Evolutionary conservation across 2,113 vertebrate genomes (phyloP), one percentile per base, ranked within the genome.

Genomic region (Sitta europaea): DNA sequence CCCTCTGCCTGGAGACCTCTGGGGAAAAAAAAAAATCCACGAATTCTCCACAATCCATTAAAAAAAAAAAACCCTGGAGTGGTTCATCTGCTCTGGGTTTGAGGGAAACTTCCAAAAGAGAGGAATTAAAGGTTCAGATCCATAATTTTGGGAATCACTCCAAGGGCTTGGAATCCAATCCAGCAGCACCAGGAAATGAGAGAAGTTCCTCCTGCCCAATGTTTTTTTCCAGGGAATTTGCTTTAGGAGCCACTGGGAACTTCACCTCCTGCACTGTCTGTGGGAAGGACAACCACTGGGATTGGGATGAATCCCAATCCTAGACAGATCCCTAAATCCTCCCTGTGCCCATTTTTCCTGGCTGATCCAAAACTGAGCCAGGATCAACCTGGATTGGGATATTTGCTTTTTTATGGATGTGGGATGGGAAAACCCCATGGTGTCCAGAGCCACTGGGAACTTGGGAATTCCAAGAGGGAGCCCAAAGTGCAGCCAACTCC

Each of bases 341-440:
- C 25, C 24, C 0, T 0, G 0, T 14, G 6, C 36, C 35, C 17
- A 0, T 67, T 77, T 58, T 57, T 36, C 48, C 62, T n/a, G 18
- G 12, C 12, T 54, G 28, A 45, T 38, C 20, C 20, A n/a, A 28
- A 55, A 11, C 13, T 9, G 20, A 45, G 66, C 45, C 68, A 18
- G 35, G 51, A 83, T 23, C 40, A 4, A 14, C 22, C 45, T 2
- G 9, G n/a, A 29, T 23, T 1, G 6, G 38, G 35, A 55, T 6
- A 36, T 76, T 43, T 36, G 14, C 14, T 67, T 48, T 83, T 84
- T 55, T 19, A 15, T 7, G 54, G 74, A 14, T 59, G 35, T 51
- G 7, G 85, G 89, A 33, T 1, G 5, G 54, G 81, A 38, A 15
- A 40, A 51, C 19, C 47, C 35, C 4, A 2, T 3, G 5, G 18